phyloP scores from a whole-genome alignment of 2,113 vertebrate species.

The Catagonus wagneri region DNA sequence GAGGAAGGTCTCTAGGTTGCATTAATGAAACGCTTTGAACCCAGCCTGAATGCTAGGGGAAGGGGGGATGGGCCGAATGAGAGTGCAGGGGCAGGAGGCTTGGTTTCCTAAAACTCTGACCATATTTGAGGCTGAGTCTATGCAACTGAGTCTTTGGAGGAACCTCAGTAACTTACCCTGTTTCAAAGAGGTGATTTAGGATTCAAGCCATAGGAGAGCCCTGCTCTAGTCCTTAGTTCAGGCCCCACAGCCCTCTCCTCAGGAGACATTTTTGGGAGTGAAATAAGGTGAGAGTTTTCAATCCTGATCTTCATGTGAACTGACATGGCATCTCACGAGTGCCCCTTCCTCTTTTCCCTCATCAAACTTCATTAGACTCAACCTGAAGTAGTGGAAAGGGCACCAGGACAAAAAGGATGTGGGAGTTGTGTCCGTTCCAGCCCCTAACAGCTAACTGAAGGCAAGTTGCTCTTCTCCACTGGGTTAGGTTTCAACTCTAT shows the following conservation, averaged over 20 bases:
- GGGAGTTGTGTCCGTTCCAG: background rate
- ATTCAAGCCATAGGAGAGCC: background rate
- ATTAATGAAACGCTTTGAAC: background rate
- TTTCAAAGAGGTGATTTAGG: background rate
- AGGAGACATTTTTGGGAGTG: background rate
- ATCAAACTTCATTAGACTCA: conserved; percentile 53
- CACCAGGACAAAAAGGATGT: background rate
- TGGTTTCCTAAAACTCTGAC: background rate
- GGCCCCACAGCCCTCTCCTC: background rate
- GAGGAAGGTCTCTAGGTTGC: background rate
- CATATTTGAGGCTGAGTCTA: background rate
- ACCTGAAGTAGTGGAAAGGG: background rate
- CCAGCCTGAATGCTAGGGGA: background rate
- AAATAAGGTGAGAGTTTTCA: background rate
- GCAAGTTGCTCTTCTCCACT: background rate
- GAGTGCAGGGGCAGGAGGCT: background rate
- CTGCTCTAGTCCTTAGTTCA: fast-evolving
- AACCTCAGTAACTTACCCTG: background rate
- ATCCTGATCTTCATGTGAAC: background rate
- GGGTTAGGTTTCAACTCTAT: background rate
- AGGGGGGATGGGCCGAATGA: background rate
- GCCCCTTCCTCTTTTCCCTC: conserved; percentile 23
- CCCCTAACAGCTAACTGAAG: background rate
- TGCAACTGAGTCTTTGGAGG: background rate
- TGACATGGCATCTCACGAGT: background rate